These are phyloP conservation scores for Onychostruthus taczanowskii DNA, from an alignment of 2,113 vertebrate species.

Conservation along the genomic window DNA sequence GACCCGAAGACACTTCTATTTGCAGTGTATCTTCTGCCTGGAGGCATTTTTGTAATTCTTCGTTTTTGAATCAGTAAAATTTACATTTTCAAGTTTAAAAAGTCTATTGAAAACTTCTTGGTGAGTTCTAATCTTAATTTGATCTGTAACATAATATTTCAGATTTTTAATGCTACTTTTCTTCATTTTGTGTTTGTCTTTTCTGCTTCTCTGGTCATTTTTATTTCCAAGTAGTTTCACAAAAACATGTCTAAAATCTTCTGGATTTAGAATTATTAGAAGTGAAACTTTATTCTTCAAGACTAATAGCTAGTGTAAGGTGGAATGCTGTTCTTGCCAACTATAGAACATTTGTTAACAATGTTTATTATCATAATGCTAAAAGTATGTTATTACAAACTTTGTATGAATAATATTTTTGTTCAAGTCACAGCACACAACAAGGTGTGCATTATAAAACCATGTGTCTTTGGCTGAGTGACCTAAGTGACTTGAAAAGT, in stretches of 20 bases:
- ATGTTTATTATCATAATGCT: conserved; percentile 73
- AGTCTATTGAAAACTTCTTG: not conserved
- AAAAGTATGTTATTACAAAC: conserved; percentile 66
- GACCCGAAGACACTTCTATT: not conserved
- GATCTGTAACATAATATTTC: not conserved
- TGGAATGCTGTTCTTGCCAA: conserved; percentile 1
- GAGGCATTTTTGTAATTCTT: not conserved
- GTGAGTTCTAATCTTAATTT: not conserved
- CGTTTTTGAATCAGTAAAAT: not conserved
- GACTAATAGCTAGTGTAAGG: conserved; percentile 7
- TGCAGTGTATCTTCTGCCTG: not conserved
- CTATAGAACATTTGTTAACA: conserved; percentile 55
- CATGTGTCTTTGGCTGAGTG: not conserved
- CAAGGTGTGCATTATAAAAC: conserved; percentile 66
- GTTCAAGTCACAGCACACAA: conserved; percentile 43
- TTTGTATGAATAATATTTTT: conserved; percentile 64
- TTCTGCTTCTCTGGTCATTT: not conserved
- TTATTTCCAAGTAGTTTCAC: not conserved
- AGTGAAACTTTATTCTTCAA: conserved; percentile 57
- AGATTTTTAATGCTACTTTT: not conserved
- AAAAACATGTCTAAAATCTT: conserved; percentile 33
- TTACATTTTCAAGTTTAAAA: not conserved
- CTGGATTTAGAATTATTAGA: conserved; percentile 29
- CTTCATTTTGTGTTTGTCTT: not conserved
- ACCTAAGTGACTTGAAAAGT: conserved; percentile 35